Percentiles rank a stretch among this genome's conserved stretches.
Evolutionary conservation across 1,140 invertebrate genomes (phyloP).

Genomic region (Dendroctonus ponderosae): DNA sequence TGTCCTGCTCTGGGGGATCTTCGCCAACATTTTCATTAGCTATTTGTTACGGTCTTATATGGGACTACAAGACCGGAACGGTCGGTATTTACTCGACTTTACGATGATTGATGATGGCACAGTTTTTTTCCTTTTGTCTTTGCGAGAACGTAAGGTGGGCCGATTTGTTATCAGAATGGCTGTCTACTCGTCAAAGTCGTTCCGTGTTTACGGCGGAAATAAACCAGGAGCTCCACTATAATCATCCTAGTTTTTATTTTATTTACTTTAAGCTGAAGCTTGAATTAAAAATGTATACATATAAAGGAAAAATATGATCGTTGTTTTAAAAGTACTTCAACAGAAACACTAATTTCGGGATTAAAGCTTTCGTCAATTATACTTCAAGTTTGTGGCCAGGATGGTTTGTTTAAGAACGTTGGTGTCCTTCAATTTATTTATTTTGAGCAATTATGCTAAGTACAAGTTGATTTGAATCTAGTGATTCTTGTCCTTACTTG

Average conservation of each 20-base stretch:
- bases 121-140: slow-evolving; percentile 32
- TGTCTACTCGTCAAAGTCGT: slow-evolving; percentile 30
- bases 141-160: slow-evolving; percentile 28
- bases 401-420: too few relatives aligned
- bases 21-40: slow-evolving; percentile 49
- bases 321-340: too few relatives aligned
- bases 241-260: neutral
- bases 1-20: slow-evolving; percentile 31
- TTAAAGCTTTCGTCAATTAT: too few relatives aligned
- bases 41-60: slow-evolving; percentile 46
- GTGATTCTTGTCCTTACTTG: too few relatives aligned
- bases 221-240: slow-evolving; percentile 14
- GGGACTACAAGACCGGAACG: slow-evolving; percentile 30
- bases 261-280: neutral
- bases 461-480: too few relatives aligned
- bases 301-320: too few relatives aligned
- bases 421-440: too few relatives aligned
- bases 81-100: slow-evolving; percentile 35
- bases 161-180: slow-evolving; percentile 32
- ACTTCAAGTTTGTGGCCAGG: too few relatives aligned
- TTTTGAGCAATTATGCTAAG: too few relatives aligned
- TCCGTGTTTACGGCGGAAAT: slow-evolving; percentile 18
- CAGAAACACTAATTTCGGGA: too few relatives aligned
- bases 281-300: neutral
- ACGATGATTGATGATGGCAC: slow-evolving; percentile 32